phyloP scores from a whole-genome alignment of 2,113 vertebrate genomes.

The Rutilus rutilus region DNA sequence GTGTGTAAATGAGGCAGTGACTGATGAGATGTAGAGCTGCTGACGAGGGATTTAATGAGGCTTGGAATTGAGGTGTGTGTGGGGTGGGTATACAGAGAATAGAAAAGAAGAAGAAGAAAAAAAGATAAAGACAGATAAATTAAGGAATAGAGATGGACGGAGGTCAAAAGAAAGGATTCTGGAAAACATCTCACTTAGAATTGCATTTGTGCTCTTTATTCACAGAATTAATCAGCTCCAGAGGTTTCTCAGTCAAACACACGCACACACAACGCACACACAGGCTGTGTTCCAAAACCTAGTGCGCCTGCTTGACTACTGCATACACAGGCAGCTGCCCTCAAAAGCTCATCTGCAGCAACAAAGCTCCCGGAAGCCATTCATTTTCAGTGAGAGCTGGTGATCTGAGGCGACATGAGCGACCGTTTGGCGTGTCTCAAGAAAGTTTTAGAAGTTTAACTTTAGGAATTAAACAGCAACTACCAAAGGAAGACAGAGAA shows the following conservation, averaged over 20 bases:
- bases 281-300: neutral
- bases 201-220: constrained; percentile 2
- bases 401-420: neutral
- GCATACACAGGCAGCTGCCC: neutral
- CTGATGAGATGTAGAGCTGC: constrained; percentile 39
- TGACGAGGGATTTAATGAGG: constrained; percentile 47
- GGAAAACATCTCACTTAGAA: constrained; percentile 17
- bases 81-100: neutral
- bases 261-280: neutral
- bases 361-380: neutral
- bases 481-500: neutral
- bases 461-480: neutral
- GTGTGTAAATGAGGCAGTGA: constrained; percentile 46
- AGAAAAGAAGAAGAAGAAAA: neutral
- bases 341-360: neutral
- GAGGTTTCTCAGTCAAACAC: constrained; percentile 5
- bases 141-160: neutral
- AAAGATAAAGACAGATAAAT: neutral
- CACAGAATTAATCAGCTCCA: neutral
- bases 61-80: neutral
- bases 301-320: neutral
- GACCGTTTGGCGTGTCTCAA: neutral
- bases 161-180: constrained; percentile 5
- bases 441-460: neutral
- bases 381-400: neutral